phyloP scores from a whole-genome alignment of 2,113 vertebrate species.

The Dolichotis patagonum region DNA sequence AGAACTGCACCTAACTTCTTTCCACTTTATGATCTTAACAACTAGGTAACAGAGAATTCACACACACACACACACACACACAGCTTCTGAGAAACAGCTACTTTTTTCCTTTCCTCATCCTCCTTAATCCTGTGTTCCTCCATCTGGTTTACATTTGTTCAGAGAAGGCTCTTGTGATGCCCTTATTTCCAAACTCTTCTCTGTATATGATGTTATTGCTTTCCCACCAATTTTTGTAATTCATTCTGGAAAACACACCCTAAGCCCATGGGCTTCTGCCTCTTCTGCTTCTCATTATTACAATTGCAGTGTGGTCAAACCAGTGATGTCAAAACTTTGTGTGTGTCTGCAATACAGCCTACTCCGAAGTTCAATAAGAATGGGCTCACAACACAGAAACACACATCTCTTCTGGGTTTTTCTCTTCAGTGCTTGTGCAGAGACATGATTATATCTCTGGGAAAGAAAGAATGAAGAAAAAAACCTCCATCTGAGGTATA shows the following conservation, averaged over 20 bases:
- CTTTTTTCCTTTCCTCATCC: slow-evolving; percentile 22
- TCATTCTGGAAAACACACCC: slow-evolving; percentile 76
- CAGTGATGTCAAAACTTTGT: slow-evolving; percentile 37
- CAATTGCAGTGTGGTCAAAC: slow-evolving; percentile 40
- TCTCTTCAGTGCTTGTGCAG: background rate
- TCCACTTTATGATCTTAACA: slow-evolving; percentile 4
- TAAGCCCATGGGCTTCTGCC: slow-evolving; percentile 66
- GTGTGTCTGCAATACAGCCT: background rate
- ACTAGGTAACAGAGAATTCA: background rate
- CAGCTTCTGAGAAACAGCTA: slow-evolving; percentile 29
- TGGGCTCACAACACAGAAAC: background rate
- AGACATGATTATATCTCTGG: background rate
- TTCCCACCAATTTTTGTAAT: slow-evolving; percentile 72
- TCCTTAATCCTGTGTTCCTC: slow-evolving; percentile 54
- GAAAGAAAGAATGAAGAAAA: slow-evolving; percentile 9
- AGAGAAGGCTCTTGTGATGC: slow-evolving; percentile 56
- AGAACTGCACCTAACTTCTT: background rate
- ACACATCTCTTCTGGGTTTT: background rate
- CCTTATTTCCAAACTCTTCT: slow-evolving; percentile 70
- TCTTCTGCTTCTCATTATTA: slow-evolving; percentile 72
- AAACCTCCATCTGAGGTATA: slow-evolving; percentile 25
- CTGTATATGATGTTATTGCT: slow-evolving; percentile 61
- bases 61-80: background rate
- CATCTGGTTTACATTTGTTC: slow-evolving; percentile 80
- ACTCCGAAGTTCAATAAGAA: slow-evolving; percentile 7